Evolutionary conservation across 2,888 invertebrate species (phyloP), one percentile per base, ranked within the genome.

Genomic region (Cantharis rufa): DNA sequence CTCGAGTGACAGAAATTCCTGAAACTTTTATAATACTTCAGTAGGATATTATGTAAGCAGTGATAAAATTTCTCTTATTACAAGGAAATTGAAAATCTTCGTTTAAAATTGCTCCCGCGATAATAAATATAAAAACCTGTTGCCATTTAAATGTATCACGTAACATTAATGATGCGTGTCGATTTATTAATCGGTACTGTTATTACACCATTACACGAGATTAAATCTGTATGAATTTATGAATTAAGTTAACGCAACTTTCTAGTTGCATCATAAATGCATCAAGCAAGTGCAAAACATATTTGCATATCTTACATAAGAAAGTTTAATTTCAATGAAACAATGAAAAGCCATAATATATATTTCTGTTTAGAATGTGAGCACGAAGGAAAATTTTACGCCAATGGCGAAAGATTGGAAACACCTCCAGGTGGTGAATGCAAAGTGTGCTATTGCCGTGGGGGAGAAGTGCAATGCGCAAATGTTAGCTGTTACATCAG

Each of bases 371-470:
- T 74, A 94, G 94, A 94, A 89, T 95, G 95, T 85, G 93, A 94
- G 85, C 91, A 92, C 87, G 92, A 94, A 85, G 94, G 94, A 16
- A 91, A 91, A 83, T 90, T 91, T 78, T 95, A 94, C 88, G 92
- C 91, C 80, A 94, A 95, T 86, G 95, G 95, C 13, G 93, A 94
- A 88, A 92, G 93, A 86, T 89, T 95, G 77, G 87, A 88, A 73
- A 91, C 92, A 80, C 92, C 93, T 85, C 92, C 92, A 4, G 91
- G 91, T 81, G 92, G 92, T 81, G 94, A 94, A 24, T 95, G 95
- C 89, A 92, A 92, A 83, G 94, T 93, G 77, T 95, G 95, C 88
- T 94, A 94, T 88, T 95, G 95, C 87, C 92, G 93, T 88, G 94
- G 94, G 18, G 94, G 94, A 1, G 94, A 94, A 86, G 92, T 95